Base-by-base conservation (phyloP, 1,140 invertebrate genomes). In the Nixonia krombeini region DNA sequence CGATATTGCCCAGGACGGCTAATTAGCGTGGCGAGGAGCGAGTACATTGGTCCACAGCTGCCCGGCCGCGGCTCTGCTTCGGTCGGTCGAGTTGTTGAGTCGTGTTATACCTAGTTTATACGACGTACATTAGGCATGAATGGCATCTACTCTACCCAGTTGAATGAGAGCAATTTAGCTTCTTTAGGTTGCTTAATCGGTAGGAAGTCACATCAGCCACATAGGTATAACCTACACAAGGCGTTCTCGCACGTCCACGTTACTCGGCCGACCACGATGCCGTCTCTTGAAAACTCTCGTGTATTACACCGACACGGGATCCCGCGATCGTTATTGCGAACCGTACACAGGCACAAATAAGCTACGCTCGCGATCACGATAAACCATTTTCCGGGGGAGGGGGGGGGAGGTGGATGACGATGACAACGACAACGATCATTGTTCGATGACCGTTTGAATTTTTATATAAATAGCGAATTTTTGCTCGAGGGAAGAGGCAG, bases 151-250 rank as follows among this genome's bases (percentile, higher is more conserved):
- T 84, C 79, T 80, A 81, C 76, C 73, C 75, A 79, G 77, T 83
- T 84, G 81, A 85, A 85, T 85, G 81, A 85, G 82, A 85, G 82
- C 83, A 85, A 85, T 85, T 84, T 85, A 85, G 83, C 81, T 85
- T 85, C 81, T 85, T 85, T 84, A 84, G 80, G 83, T 80, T 84
- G 82, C 78, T 84, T 84, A 85, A 84, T 85, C 82, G 79, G 82
- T 85, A 85, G 83, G 83, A 85, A 85, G 83, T 85, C 83, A 82
- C 78, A 81, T 81, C 78, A 78, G 70, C 70, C 75, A 75, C 67
- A 79, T 73, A 79, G 75, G 73, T 78, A 73, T 76, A 77, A 75
- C 74, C 75, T 70, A 76, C 72, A 75, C 77, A 69, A 76, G 67
- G 58, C 76, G 77, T 76, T 73, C n/a, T n/a, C n/a, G n/a, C n/a